A percentile compares a stretch with the other conserved stretches of the same genome.
Evolutionary conservation across 2,797 vertebrate genomes (phyloP).

Genomic region (Sebastolobus altivelis): DNA sequence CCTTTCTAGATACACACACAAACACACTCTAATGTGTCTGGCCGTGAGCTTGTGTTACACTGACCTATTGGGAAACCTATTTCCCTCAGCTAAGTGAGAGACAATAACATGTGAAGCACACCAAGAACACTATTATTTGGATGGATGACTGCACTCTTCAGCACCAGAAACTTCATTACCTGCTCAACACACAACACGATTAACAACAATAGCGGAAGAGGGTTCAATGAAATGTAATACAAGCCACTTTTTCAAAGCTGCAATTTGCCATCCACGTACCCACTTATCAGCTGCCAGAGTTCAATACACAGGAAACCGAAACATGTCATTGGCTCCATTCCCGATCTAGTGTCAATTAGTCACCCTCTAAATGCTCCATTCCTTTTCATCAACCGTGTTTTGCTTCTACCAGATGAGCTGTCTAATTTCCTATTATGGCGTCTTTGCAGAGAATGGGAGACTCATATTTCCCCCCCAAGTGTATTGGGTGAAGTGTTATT

Average conservation of each 20-base stretch:
- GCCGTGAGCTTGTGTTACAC: conserved; percentile 12
- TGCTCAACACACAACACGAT: conserved; percentile 58
- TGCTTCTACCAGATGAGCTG: conserved; percentile 53
- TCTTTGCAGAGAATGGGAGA: conserved; percentile 48
- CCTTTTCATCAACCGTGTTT: conserved; percentile 67
- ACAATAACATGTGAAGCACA: conserved; percentile 64
- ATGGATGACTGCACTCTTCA: conserved; percentile 44
- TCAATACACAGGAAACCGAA: conserved; percentile 44
- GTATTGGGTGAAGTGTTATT: conserved; percentile 64
- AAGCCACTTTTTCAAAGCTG: conserved; percentile 36
- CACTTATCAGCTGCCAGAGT: conserved; percentile 31
- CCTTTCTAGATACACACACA: conserved; percentile 6
- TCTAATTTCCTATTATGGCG: conserved; percentile 74
- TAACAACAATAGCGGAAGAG: conserved; percentile 41
- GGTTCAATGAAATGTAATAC: conserved; percentile 47
- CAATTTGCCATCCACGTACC: conserved; percentile 38
- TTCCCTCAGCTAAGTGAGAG: conserved; percentile 55
- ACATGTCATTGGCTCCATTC: conserved; percentile 37
- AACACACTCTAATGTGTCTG: conserved; percentile 9
- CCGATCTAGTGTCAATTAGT: conserved; percentile 60
- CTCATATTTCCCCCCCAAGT: conserved; percentile 64
- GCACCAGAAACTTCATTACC: conserved; percentile 62
- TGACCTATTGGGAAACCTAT: conserved; percentile 63
- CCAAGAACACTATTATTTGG: conserved; percentile 43
- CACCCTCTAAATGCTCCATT: conserved; percentile 53